phyloP scores from a whole-genome alignment of 2,797 vertebrate genomes.

The Meda fulgida region DNA sequence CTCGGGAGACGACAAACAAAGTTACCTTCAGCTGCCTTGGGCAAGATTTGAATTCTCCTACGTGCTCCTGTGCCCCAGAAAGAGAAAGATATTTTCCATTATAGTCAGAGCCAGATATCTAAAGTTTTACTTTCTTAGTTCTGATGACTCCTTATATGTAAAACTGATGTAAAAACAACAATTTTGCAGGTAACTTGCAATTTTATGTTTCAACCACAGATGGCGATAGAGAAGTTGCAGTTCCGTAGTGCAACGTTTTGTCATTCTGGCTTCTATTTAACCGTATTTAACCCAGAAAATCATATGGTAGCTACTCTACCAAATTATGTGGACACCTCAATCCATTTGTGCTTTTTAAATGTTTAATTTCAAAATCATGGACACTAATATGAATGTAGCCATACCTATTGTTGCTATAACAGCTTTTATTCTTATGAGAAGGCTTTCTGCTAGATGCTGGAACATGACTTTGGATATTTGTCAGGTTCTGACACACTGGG shows the following conservation, averaged over 20 bases:
- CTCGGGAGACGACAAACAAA: conserved; percentile 51
- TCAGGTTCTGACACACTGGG: background rate
- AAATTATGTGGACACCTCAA: background rate
- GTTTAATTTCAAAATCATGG: background rate
- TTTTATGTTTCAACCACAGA: background rate
- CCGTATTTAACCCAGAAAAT: background rate
- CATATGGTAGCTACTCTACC: background rate
- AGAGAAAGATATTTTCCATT: background rate
- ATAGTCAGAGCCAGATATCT: background rate
- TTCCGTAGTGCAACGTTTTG: background rate
- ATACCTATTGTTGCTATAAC: background rate
- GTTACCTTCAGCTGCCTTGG: conserved; percentile 46
- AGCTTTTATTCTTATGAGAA: background rate
- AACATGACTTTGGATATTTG: background rate
- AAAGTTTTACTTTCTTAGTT: background rate
- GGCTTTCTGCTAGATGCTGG: background rate
- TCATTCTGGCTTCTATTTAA: background rate
- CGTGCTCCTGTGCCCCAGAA: background rate
- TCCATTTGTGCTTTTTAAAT: background rate
- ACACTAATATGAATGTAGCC: background rate
- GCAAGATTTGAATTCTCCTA: conserved; percentile 32
- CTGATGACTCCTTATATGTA: background rate
- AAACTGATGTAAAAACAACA: background rate
- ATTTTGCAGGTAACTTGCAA: background rate
- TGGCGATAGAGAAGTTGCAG: background rate